phyloP scores from a whole-genome alignment of 30 jellyfish, hydroid and myxozoan genomes.

The Aurelia aurita region DNA sequence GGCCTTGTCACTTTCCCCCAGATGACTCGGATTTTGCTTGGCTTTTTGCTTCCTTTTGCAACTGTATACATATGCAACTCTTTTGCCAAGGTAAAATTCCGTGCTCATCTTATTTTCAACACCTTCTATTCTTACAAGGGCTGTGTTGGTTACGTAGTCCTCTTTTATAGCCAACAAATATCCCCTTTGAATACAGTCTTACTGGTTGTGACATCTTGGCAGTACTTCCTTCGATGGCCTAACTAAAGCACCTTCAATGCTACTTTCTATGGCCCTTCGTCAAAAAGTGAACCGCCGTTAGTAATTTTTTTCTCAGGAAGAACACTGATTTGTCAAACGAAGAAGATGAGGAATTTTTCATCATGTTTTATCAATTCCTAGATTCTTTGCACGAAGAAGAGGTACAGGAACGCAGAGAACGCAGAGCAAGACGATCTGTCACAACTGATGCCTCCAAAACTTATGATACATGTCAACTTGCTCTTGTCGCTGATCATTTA shows the following conservation, averaged over 20 bases:
- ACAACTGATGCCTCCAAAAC: slow-evolving; percentile 32
- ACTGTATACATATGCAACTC: slow-evolving; percentile 93
- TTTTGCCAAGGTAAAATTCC: slow-evolving; percentile 91
- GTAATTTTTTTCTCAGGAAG: not conserved
- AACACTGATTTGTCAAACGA: not conserved
- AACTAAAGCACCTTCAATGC: no score
- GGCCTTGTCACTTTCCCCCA: slow-evolving; percentile 99
- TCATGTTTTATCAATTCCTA: not conserved
- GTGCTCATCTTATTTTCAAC: slow-evolving; percentile 73
- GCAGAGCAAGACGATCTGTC: slow-evolving; percentile 43
- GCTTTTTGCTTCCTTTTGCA: slow-evolving; percentile 80
- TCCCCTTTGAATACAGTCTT: slow-evolving; percentile 92
- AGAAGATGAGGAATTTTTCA: not conserved
- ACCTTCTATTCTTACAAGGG: slow-evolving; percentile 92
- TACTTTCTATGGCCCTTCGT: no score
- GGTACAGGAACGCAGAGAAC: slow-evolving; percentile 17
- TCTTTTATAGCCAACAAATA: slow-evolving; percentile 93
- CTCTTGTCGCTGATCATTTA: slow-evolving; percentile 85
- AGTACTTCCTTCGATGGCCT: no score
- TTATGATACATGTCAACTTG: slow-evolving; percentile 79
- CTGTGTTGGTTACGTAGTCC: slow-evolving; percentile 92
- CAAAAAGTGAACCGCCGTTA: not conserved
- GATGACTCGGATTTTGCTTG: slow-evolving; percentile 87
- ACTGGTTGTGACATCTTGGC: no score
- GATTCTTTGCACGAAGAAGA: slow-evolving; percentile 16